Evolutionary conservation across 1,140 invertebrate species (phyloP), one percentile per base, ranked within the genome.

Genomic region (Leptonema lineaticorne): DNA sequence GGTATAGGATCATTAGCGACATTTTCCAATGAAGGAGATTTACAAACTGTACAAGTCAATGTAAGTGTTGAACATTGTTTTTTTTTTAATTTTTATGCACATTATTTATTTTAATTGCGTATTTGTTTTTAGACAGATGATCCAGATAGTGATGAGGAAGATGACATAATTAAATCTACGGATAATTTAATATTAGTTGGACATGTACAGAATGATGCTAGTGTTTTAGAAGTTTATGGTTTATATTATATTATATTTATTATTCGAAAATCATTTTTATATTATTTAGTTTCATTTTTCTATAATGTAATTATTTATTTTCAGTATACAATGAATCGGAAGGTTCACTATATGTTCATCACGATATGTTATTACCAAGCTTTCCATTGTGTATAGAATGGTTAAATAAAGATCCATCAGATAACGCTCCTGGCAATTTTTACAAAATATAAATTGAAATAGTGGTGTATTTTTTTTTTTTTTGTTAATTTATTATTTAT

Each of bases 171-270:
- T 24, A 92, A 93, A 79, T 85, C 88, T n/a, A 87, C 86, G 73
- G 96, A 98, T 76, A 98, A 97, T 83, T 81, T 98, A n/a, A 81
- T 98, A 26, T 78, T 95, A 14, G 86, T 93, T n/a, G 95, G 94
- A 0, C 92, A 90, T 76, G 90, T 94, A 14, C 88, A 94, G 73
- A 90, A 88, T 69, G 93, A 95, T 82, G 88, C 88, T 20, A 90
- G 90, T 75, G 84, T 90, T 59, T 81, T 98, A 70, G 94, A 97
- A 88, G 86, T 97, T 53, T 91, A 92, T 85, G 88, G 92, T 94
- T 82, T 29, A 45, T 63, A 46, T 24, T 20, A 28, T 24, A 45
- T 41, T 26, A 60, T 37, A 28, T 28, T 53, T 37, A 7, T 60
- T 20, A 11, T 60, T 60, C 18, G 7, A 37, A 33, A 33, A 6